These are phyloP conservation scores for Pao palembangensis DNA, from an alignment of 2,113 vertebrate species.

Conservation along the genomic window DNA sequence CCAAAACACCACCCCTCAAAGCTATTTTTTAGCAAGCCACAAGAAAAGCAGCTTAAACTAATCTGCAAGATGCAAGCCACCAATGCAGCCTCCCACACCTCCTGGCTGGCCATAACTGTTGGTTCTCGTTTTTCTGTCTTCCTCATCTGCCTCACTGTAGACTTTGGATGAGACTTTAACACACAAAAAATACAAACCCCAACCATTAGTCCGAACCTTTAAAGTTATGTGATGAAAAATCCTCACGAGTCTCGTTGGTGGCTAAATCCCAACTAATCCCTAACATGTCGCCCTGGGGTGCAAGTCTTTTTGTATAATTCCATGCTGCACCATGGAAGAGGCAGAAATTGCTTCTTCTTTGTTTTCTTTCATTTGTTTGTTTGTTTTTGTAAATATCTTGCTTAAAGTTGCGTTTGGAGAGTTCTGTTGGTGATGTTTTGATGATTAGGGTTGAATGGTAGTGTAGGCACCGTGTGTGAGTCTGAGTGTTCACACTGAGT, in stretches of 20 bases:
- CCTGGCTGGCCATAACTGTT: constrained; percentile 5
- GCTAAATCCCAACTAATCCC: constrained; percentile 41
- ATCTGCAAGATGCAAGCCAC: constrained; percentile 54
- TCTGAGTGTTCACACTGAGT: too few relatives aligned
- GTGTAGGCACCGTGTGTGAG: neutral
- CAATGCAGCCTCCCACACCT: constrained; percentile 32
- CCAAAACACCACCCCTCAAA: constrained; percentile 9
- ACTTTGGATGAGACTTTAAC: neutral
- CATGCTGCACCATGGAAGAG: neutral
- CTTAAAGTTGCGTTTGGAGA: neutral
- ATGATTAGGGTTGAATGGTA: neutral
- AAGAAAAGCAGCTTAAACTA: constrained; percentile 63
- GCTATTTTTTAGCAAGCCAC: constrained; percentile 27
- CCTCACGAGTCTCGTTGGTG: constrained; percentile 15
- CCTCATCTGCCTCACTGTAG: constrained; percentile 14
- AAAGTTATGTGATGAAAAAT: constrained; percentile 4
- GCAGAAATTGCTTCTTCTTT: neutral
- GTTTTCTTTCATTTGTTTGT: neutral
- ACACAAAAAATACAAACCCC: neutral
- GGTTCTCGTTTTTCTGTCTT: constrained; percentile 18
- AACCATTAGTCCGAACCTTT: constrained; percentile 8
- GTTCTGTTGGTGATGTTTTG: neutral
- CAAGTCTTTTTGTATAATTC: constrained; percentile 15
- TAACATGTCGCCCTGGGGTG: constrained; percentile 17
- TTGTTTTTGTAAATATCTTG: too few relatives aligned